These are phyloP conservation scores for Euwallacea similis DNA, from an alignment of 1,140 invertebrate genomes.

Conservation along the genomic window DNA sequence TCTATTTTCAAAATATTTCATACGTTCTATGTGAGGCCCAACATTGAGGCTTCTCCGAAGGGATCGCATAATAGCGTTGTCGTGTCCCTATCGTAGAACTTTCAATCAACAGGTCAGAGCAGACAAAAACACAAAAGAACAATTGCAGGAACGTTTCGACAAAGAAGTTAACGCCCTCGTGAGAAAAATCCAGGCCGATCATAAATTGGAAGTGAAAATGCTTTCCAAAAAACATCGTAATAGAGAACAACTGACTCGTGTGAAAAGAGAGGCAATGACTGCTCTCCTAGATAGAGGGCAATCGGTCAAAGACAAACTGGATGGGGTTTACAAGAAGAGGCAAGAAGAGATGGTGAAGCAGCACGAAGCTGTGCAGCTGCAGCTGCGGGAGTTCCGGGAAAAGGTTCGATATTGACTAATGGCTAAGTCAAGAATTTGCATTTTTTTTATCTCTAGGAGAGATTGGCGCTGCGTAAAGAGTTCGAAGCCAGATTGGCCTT, in stretches of 20 bases:
- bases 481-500: conserved; percentile 50
- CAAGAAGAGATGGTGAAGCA: conserved; percentile 74
- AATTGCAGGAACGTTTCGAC: conserved; percentile 65
- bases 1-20: too few relatives aligned
- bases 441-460: conserved; percentile 46
- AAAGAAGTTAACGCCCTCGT: conserved; percentile 81
- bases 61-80: too few relatives aligned
- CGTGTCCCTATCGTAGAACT: too few relatives aligned
- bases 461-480: conserved; percentile 48
- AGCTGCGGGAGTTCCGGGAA: conserved; percentile 68
- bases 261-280: conserved; percentile 74
- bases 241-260: conserved; percentile 84
- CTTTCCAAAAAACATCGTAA: conserved; percentile 80
- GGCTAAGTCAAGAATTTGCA: not conserved
- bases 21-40: too few relatives aligned
- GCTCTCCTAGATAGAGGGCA: conserved; percentile 81
- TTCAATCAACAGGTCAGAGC: too few relatives aligned
- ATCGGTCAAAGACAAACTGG: conserved; percentile 74
- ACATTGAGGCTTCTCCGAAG: too few relatives aligned
- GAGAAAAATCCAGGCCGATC: conserved; percentile 77
- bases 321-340: conserved; percentile 73
- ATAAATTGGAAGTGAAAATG: conserved; percentile 83
- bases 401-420: conserved; percentile 60
- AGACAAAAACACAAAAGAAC: too few relatives aligned
- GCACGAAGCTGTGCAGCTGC: conserved; percentile 74